Evolutionary conservation across 2,113 vertebrate species (phyloP), one percentile per base, ranked within the genome.

Genomic region (Nymphicus hollandicus): DNA sequence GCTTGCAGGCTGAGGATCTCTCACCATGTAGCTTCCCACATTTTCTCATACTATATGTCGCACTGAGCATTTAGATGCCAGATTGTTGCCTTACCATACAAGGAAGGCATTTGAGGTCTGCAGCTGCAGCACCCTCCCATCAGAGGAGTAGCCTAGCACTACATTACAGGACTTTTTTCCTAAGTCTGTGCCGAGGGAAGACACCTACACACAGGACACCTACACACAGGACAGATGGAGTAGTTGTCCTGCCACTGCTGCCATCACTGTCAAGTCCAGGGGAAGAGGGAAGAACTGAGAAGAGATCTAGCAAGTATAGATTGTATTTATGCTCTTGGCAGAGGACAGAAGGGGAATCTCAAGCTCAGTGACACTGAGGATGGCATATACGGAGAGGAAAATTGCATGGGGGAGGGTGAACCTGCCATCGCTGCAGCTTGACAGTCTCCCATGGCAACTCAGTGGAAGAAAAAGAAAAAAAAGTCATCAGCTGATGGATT

Each of bases 391-490:
- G 60, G 65, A 86, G 44, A 93, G 9, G 6, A 73, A 74, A 78
- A 16, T 35, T 4, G 23, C 37, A 55, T 56, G 33, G 29, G 63
- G 31, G 46, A 73, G 53, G 17, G 18, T 86, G 63, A 88, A 43
- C 35, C 49, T 86, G 41, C 31, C 64, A 53, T 69, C 1, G 0
- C 19, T 69, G 80, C 55, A 93, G 46, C 82, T 90, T 81, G 88
- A 77, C 82, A 83, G 72, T 86, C 55, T 93, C 92, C 68, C 55
- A 49, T 78, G 47, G 64, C 76, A 97, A 88, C 76, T 86, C 64
- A 46, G n/a, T 3, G 2, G 28, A 83, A 90, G 52, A 77, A 17
- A 77, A 85, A 77, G 55, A 23, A 89, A 74, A 89, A 66, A 29
- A 58, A 68, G 29, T 44, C 6, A 33, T 60, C 70, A 71, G 13